These are phyloP conservation scores for Amphiprion percula DNA, from an alignment of 2,113 vertebrate species.

Conservation along the genomic window DNA sequence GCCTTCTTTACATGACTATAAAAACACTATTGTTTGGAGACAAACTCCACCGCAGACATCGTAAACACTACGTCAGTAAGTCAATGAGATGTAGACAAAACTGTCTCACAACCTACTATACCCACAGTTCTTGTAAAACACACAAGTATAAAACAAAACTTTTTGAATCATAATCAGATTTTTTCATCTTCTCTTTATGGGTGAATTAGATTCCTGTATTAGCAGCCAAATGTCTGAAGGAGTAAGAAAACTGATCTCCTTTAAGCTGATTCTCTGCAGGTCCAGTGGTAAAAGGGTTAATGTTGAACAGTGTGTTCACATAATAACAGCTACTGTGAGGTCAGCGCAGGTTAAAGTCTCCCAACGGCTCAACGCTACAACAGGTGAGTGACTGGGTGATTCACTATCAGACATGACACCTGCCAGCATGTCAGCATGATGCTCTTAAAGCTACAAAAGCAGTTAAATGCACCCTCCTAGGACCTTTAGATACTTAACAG, in stretches of 20 bases:
- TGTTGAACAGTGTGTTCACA: background rate
- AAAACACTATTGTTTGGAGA: conserved; percentile 36
- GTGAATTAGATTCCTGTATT: background rate
- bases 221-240: background rate
- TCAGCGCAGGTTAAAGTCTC: conserved; percentile 75
- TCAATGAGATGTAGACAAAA: background rate
- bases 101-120: background rate
- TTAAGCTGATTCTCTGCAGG: background rate
- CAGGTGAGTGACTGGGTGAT: conserved; percentile 44
- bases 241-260: background rate
- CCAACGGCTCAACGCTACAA: conserved; percentile 56
- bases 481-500: background rate
- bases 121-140: background rate
- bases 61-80: background rate
- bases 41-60: conserved; percentile 26
- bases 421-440: conserved; percentile 37
- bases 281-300: background rate
- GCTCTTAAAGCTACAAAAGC: conserved; percentile 7
- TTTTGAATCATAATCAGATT: background rate
- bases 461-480: background rate
- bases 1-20: conserved; percentile 33
- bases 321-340: conserved; percentile 34
- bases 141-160: background rate
- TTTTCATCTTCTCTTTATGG: background rate
- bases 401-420: conserved; percentile 44